Conservation (phyloP, 2,888 invertebrate genomes). For the Limnephilus auricula region DNA sequence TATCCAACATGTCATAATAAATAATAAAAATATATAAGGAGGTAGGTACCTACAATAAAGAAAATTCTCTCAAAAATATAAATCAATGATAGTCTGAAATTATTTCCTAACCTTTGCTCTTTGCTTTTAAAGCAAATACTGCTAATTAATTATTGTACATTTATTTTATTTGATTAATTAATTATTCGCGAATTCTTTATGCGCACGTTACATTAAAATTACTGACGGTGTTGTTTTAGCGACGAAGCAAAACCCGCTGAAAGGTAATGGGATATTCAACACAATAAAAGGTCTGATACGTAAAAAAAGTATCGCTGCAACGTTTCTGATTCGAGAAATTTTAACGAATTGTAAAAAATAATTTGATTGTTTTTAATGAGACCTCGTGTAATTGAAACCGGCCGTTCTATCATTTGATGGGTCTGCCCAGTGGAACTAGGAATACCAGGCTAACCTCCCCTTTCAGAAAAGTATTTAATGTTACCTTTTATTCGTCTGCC, state of each 20-base stretch:
- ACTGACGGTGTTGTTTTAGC: background rate
- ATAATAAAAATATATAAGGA: no score
- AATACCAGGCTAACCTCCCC: background rate
- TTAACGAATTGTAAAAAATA: conserved; percentile 54
- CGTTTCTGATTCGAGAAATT: conserved; percentile 17
- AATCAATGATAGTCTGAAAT: background rate
- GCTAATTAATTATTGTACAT: background rate
- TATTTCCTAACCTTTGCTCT: background rate
- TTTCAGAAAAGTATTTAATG: background rate
- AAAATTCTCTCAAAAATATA: no score
- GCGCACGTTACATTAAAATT: background rate
- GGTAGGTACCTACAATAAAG: no score
- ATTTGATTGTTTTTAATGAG: conserved; percentile 65
- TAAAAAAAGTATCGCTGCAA: background rate
- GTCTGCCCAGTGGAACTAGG: background rate
- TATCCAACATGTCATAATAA: no score
- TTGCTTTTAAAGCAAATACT: background rate
- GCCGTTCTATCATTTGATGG: conserved; percentile 19
- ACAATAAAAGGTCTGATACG: conserved; percentile 20
- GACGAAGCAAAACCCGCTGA: background rate
- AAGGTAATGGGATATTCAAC: conserved; percentile 10
- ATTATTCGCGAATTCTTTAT: background rate
- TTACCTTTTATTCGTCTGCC: background rate
- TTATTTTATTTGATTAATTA: background rate
- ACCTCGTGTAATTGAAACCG: conserved; percentile 59